Conservation (phyloP, 1,140 invertebrate genomes). For the Atta cephalotes region DNA sequence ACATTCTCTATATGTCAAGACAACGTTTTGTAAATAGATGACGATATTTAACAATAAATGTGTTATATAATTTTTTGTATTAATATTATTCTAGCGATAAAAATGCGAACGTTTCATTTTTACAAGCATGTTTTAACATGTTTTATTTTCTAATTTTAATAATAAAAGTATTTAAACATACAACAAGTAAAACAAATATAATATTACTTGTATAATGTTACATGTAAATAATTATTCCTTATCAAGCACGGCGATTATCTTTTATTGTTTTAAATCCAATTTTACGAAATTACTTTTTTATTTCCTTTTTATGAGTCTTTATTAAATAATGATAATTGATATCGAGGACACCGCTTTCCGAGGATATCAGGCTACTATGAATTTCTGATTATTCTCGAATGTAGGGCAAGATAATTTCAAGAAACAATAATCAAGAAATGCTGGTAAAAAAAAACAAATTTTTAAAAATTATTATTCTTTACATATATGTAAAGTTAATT, state of each 20-base stretch:
- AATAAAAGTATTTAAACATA: background rate
- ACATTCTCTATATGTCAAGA: background rate
- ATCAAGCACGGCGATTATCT: background rate
- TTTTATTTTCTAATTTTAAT: background rate
- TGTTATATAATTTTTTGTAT: background rate
- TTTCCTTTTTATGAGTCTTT: conserved; percentile 23
- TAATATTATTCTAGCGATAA: background rate
- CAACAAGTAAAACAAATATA: background rate
- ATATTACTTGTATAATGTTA: background rate
- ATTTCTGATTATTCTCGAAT: background rate
- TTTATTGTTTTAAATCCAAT: background rate
- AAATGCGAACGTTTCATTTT: background rate
- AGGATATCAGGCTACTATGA: conserved; percentile 74
- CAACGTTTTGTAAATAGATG: background rate
- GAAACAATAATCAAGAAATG: too few species aligned
- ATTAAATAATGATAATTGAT: background rate
- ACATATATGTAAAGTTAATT: too few species aligned
- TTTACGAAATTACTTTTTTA: conserved; percentile 44
- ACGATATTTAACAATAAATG: background rate
- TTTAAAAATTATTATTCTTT: too few species aligned
- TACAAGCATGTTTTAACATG: background rate
- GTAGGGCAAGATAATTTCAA: background rate
- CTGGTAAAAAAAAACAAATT: too few species aligned
- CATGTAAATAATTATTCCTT: background rate
- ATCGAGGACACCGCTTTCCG: background rate